phyloP scores from a whole-genome alignment of 2,797 vertebrate genomes.

The Bucorvus abyssinicus region DNA sequence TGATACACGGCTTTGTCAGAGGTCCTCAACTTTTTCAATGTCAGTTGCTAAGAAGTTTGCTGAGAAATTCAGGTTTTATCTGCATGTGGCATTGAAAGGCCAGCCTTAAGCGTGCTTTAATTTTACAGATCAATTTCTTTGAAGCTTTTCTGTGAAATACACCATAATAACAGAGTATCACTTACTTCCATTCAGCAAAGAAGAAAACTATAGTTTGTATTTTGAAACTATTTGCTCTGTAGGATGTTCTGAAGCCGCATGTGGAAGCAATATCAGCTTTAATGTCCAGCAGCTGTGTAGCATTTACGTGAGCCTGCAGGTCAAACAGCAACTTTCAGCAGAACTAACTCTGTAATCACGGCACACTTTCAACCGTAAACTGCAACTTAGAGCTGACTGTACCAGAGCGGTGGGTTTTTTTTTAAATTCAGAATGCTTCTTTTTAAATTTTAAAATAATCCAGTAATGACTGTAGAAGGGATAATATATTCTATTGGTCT shows the following conservation, averaged over 20 bases:
- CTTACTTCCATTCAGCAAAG: constrained; percentile 40
- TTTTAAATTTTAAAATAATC: background rate
- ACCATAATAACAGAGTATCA: background rate
- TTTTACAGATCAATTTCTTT: constrained; percentile 12
- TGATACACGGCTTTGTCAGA: constrained; percentile 82
- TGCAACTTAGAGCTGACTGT: constrained; percentile 20
- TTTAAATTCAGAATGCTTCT: background rate
- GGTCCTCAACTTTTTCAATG: constrained; percentile 85
- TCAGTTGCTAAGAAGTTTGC: constrained; percentile 84
- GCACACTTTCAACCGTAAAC: constrained; percentile 33
- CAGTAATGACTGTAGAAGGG: background rate
- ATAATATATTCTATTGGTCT: background rate
- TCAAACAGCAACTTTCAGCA: constrained; percentile 48
- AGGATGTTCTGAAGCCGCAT: constrained; percentile 52
- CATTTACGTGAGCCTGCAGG: constrained; percentile 46
- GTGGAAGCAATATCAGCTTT: constrained; percentile 65
- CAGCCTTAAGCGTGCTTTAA: background rate
- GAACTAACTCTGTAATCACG: constrained; percentile 50
- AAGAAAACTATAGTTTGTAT: constrained; percentile 41
- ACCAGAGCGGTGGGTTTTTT: background rate
- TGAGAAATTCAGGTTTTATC: constrained; percentile 79
- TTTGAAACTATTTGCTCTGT: constrained; percentile 34
- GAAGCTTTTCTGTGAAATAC: constrained; percentile 34
- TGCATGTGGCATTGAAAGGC: constrained; percentile 73
- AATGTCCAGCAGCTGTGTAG: constrained; percentile 65